Conservation (phyloP, 1,140 invertebrate species). For the Stegodyphus dumicola region DNA sequence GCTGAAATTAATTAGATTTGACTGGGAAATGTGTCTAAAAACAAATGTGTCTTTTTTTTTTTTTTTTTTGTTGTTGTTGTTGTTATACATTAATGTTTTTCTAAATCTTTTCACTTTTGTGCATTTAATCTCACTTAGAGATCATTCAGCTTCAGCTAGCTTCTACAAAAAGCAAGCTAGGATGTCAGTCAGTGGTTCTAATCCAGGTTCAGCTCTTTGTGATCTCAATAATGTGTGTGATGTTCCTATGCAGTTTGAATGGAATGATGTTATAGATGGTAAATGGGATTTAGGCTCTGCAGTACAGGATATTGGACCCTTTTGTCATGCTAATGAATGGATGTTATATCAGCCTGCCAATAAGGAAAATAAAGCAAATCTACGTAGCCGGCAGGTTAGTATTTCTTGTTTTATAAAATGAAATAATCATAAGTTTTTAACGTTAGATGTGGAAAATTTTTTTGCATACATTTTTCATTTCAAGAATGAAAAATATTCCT, state of each 20-base stretch:
- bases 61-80: no score
- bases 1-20: no score
- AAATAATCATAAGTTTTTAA: no score
- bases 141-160: slow-evolving; percentile 72
- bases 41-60: no score
- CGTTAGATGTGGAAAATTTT: no score
- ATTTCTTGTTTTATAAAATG: background rate
- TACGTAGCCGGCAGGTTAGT: slow-evolving; percentile 28
- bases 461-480: no score
- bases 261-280: background rate
- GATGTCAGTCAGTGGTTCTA: slow-evolving; percentile 43
- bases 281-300: slow-evolving; percentile 2
- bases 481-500: no score
- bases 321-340: slow-evolving; percentile 40
- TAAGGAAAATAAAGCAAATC: slow-evolving; percentile 11
- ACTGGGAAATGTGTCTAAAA: no score
- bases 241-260: slow-evolving; percentile 6
- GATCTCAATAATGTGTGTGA: slow-evolving; percentile 25
- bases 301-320: slow-evolving; percentile 34
- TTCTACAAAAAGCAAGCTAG: slow-evolving; percentile 67
- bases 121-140: slow-evolving; percentile 68
- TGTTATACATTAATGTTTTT: background rate
- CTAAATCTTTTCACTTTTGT: background rate
- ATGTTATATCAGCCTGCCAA: slow-evolving; percentile 18
- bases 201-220: slow-evolving; percentile 46